Base-by-base conservation (phyloP, 2,888 invertebrate genomes). In the Perizoma affinitatum region DNA sequence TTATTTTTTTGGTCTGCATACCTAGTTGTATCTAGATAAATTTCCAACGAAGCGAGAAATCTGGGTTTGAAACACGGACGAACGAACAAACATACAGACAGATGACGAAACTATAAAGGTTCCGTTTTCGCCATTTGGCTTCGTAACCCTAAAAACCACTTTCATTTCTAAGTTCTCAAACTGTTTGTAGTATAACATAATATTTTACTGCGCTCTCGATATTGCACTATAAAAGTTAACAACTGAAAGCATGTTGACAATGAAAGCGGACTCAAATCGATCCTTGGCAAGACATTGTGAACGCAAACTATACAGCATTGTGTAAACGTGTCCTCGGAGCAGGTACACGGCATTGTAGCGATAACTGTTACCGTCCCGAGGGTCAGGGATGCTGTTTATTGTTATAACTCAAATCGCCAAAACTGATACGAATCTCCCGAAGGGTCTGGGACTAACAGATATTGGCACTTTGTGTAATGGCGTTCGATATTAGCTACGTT, bases 281-380 rank as follows among this genome's bases (percentile, higher is more conserved):
- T 48, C 43, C 55, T 58, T 55, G 47, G 66, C 69, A 74, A 65
- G 67, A 71, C 64, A 71, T 69, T 67, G 73, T 72, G 73, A 70
- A 74, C 71, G 73, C 69, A 68, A 69, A 67, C 70, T 78, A 75
- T 78, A 71, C 78, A 71, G 68, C 64, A 69, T 70, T 61, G 56
- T 57, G 66, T 70, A 69, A 70, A 71, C 58, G 66, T 41, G 35
- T 34, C 52, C 63, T 67, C 68, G 72, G 67, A 76, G 77, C 87
- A 87, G 87, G 88, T 87, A 88, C 78, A 74, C 61, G 59, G 72
- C 69, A 80, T 84, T 86, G 63, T 71, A 74, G 72, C 60, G 60
- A 66, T 63, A 66, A 70, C 63, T 66, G 65, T 73, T 69, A 71
- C 70, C 63, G 61, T 69, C 72, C 70, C 63, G 61, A 69, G 74